Evolutionary conservation across 2,888 invertebrate species (phyloP).

Genomic region (Biston betularia): DNA sequence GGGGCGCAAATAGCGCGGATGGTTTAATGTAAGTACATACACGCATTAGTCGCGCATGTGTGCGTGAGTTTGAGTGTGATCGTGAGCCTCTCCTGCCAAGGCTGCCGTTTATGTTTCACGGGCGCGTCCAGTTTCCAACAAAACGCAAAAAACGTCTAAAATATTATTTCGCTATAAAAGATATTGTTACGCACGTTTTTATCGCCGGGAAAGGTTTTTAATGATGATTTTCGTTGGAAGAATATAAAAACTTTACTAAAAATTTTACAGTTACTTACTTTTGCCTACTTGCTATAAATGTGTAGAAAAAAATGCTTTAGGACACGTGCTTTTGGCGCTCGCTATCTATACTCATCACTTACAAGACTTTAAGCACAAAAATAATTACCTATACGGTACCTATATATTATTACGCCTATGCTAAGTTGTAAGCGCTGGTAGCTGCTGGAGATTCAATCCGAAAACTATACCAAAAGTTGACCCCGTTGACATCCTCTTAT

Average conservation of each 20-base stretch:
- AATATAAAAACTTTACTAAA: slow-evolving; percentile 17
- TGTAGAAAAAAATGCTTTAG: too few relatives aligned
- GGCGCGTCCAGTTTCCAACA: slow-evolving; percentile 10
- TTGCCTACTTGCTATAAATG: not conserved
- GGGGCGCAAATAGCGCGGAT: slow-evolving; percentile 37
- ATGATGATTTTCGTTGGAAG: slow-evolving; percentile 9
- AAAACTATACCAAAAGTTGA: too few relatives aligned
- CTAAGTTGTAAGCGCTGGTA: too few relatives aligned
- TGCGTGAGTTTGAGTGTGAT: not conserved
- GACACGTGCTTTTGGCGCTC: too few relatives aligned
- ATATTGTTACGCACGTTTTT: slow-evolving; percentile 13
- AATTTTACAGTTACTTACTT: not conserved
- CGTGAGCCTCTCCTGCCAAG: not conserved
- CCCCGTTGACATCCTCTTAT: too few relatives aligned
- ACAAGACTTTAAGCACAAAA: too few relatives aligned
- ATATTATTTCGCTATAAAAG: slow-evolving; percentile 12
- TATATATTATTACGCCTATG: too few relatives aligned
- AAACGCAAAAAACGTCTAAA: slow-evolving; percentile 14
- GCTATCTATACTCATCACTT: too few relatives aligned
- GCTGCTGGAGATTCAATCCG: too few relatives aligned
- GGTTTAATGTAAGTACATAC: slow-evolving; percentile 20
- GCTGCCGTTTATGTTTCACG: slow-evolving; percentile 11
- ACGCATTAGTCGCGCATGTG: not conserved
- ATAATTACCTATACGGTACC: too few relatives aligned
- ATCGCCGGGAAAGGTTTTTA: slow-evolving; percentile 17